These are phyloP conservation scores for Mus caroli DNA, from an alignment of 2,797 vertebrate species.

Conservation along the genomic window DNA sequence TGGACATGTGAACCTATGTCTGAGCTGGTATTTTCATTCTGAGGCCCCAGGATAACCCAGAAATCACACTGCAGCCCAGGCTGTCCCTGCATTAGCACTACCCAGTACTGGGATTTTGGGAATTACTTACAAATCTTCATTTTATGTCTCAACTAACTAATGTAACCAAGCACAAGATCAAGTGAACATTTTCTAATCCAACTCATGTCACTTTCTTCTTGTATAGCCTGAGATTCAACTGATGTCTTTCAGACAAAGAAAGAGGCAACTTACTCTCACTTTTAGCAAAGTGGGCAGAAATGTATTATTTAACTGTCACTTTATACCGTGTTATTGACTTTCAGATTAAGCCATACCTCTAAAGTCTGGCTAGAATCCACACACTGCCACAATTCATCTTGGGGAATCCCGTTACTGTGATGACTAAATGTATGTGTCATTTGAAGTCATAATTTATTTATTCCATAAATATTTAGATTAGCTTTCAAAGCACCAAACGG, in stretches of 20 bases:
- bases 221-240: neutral
- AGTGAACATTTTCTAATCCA: neutral
- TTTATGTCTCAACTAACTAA: neutral
- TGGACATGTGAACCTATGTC: neutral
- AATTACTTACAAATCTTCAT: constrained; percentile 34
- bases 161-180: neutral
- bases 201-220: neutral
- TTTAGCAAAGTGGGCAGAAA: constrained; percentile 61
- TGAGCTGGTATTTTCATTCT: neutral
- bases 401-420: constrained; percentile 61
- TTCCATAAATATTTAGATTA: constrained; percentile 48
- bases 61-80: neutral
- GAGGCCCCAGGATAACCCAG: too few species aligned
- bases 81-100: neutral
- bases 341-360: constrained; percentile 60
- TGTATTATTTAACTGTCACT: constrained; percentile 53
- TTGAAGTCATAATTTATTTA: constrained; percentile 71
- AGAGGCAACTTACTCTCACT: constrained; percentile 59
- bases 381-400: constrained; percentile 28
- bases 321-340: constrained; percentile 67
- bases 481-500: constrained; percentile 68
- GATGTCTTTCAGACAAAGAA: constrained; percentile 15
- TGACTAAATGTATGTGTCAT: constrained; percentile 55
- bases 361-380: constrained; percentile 68
- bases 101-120: neutral